phyloP scores from a whole-genome alignment of 1,140 invertebrate species.

The Phthorimaea operculella region DNA sequence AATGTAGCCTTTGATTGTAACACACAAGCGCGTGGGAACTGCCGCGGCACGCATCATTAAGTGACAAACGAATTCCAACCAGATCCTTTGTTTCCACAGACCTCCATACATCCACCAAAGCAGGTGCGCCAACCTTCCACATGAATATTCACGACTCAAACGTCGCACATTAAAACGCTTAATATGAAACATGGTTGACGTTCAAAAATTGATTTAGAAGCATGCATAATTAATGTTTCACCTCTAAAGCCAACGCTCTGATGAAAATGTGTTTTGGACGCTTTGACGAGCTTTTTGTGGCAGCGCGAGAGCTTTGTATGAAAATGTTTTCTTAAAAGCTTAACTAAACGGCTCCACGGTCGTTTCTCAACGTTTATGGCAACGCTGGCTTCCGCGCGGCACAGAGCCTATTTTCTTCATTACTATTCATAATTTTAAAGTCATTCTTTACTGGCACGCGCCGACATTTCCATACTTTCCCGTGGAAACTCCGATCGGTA shows the following conservation, averaged over 20 bases:
- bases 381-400: conserved; percentile 1
- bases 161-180: not conserved
- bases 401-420: conserved; percentile 3
- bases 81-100: conserved; percentile 5
- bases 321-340: conserved; percentile 7
- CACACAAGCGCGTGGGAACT: not conserved
- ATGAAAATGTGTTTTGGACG: conserved; percentile 1
- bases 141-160: conserved; percentile 3
- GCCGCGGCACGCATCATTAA: conserved; percentile 12
- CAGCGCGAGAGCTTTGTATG: not conserved
- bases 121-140: not conserved
- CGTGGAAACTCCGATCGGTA: conserved; percentile 39
- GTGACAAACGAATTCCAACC: conserved; percentile 14
- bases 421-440: conserved; percentile 5
- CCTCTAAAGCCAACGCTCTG: not conserved
- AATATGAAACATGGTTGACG: conserved; percentile 4
- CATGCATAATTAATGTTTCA: not conserved
- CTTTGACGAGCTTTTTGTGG: not conserved
- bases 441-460: conserved; percentile 1
- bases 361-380: not conserved
- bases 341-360: not conserved
- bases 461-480: conserved; percentile 6
- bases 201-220: conserved; percentile 2
- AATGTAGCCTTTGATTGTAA: too few relatives aligned
- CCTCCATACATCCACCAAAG: not conserved